Evolutionary conservation across 35 echinoderm and acorn worm species (phyloP).

Genomic region (Anneissia japonica): DNA sequence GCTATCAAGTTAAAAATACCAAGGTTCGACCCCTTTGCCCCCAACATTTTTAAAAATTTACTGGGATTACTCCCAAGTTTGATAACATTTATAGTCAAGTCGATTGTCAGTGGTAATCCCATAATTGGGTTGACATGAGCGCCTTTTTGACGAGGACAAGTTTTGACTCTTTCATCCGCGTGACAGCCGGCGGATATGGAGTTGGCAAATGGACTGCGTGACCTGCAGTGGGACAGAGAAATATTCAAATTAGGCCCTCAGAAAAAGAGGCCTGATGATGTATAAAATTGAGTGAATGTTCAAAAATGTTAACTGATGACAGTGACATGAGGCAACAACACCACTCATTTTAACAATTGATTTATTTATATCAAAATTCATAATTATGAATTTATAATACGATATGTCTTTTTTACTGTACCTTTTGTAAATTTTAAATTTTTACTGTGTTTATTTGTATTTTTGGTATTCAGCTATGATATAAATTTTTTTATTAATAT

Average conservation of each 20-base stretch:
- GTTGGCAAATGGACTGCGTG: not conserved
- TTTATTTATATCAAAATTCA: too few relatives aligned
- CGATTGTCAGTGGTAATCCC: not conserved
- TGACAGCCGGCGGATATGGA: not conserved
- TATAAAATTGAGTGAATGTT: not conserved
- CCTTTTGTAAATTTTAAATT: too few relatives aligned
- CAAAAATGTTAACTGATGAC: not conserved
- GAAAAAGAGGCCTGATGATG: not conserved
- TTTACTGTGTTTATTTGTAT: too few relatives aligned
- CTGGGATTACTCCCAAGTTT: not conserved
- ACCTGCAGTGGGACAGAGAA: not conserved
- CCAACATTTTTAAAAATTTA: not conserved
- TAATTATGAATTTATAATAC: too few relatives aligned
- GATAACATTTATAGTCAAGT: not conserved
- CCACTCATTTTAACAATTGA: too few relatives aligned
- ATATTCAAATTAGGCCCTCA: not conserved
- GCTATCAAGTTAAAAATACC: not conserved
- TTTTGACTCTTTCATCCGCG: not conserved
- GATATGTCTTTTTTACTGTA: too few relatives aligned
- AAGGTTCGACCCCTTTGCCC: not conserved
- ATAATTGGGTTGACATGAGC: not conserved
- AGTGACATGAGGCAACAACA: too few relatives aligned
- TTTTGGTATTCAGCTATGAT: too few relatives aligned
- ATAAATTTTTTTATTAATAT: too few relatives aligned
- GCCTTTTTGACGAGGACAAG: not conserved